These are phyloP conservation scores for Folsomia candida DNA, from an alignment of 2,888 invertebrate species.

Conservation along the genomic window DNA sequence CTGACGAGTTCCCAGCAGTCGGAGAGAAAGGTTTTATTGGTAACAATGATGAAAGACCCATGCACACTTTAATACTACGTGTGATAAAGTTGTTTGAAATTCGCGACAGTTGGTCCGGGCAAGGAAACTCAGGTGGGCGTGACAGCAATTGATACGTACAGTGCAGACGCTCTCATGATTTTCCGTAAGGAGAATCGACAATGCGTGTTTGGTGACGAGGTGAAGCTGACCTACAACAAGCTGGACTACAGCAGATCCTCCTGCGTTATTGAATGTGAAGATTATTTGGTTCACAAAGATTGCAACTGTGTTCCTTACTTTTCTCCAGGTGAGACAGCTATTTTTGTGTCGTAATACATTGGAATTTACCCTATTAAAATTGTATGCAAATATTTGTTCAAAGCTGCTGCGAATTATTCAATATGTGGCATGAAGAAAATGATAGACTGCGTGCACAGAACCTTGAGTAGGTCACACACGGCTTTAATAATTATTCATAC, in stretches of 20 bases:
- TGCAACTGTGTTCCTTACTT: slow-evolving; percentile 49
- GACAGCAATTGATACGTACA: slow-evolving; percentile 46
- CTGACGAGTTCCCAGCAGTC: slow-evolving; percentile 49
- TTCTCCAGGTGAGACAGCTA: slow-evolving; percentile 37
- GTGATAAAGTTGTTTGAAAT: not conserved
- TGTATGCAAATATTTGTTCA: not conserved
- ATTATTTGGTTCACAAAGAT: slow-evolving; percentile 37
- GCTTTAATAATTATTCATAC: too few species aligned
- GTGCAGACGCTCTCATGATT: slow-evolving; percentile 36
- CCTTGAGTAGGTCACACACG: too few species aligned
- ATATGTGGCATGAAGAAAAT: slow-evolving; percentile 43
- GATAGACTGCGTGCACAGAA: slow-evolving; percentile 40
- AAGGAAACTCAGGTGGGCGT: slow-evolving; percentile 48
- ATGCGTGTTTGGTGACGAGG: slow-evolving; percentile 46
- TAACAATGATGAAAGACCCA: not conserved
- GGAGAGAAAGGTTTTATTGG: slow-evolving; percentile 44
- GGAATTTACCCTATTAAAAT: slow-evolving; percentile 5
- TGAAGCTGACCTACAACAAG: slow-evolving; percentile 43
- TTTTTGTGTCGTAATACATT: too few species aligned
- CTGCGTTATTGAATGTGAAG: slow-evolving; percentile 48
- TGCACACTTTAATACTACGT: not conserved
- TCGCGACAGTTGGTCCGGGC: slow-evolving; percentile 43
- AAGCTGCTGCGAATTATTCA: slow-evolving; percentile 32
- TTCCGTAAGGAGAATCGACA: slow-evolving; percentile 40
- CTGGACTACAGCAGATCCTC: slow-evolving; percentile 46